phyloP scores from a whole-genome alignment of 2,113 vertebrate species.

The Anolis carolinensis region DNA sequence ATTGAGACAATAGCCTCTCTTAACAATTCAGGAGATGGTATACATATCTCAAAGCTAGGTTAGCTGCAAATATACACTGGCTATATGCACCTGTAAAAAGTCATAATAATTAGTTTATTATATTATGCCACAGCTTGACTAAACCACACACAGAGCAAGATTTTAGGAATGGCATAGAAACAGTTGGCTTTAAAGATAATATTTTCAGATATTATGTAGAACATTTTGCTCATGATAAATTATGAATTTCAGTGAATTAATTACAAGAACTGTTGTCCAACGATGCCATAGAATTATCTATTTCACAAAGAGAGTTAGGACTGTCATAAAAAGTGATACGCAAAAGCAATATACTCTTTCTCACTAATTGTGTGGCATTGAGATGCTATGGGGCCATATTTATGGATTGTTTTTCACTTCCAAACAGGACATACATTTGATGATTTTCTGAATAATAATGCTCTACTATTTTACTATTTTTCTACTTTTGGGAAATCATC shows the following conservation, averaged over 20 bases:
- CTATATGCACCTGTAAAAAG: conserved; percentile 49
- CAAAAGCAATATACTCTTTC: neutral
- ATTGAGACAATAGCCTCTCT: conserved; percentile 2
- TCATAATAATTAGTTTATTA: conserved; percentile 49
- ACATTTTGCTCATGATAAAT: neutral
- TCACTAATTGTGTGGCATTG: neutral
- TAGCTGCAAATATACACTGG: neutral
- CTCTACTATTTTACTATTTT: neutral
- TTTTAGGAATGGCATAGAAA: neutral
- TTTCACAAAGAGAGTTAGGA: neutral
- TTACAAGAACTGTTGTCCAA: neutral
- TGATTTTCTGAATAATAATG: neutral
- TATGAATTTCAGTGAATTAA: neutral
- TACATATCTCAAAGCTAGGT: conserved; percentile 23
- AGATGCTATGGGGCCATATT: neutral
- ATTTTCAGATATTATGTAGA: too few relatives aligned
- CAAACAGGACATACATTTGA: neutral
- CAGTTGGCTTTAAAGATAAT: too few relatives aligned
- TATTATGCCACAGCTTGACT: conserved; percentile 23
- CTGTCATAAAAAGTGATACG: neutral
- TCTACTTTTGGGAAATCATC: neutral
- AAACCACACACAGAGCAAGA: neutral
- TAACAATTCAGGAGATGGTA: conserved; percentile 8
- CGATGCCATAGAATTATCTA: neutral
- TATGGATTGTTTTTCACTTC: neutral